Evolutionary conservation across 2,888 invertebrate species (phyloP).

Genomic region (Platycheirus albimanus): DNA sequence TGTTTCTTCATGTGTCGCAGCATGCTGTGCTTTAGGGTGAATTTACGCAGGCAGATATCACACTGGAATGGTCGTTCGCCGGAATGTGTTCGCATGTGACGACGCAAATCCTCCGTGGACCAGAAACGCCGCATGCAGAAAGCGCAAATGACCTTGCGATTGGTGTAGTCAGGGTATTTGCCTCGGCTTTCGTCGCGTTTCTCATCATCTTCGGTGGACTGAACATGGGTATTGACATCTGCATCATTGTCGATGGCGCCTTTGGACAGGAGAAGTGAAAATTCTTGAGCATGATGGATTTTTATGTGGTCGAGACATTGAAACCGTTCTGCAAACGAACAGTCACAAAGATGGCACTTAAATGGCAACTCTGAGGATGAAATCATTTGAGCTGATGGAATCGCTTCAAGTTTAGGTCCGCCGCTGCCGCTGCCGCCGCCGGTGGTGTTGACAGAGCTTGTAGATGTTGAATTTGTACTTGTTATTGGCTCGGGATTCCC

Average conservation of each 20-base stretch:
- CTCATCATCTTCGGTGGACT: slow-evolving; percentile 84
- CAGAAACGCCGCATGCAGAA: slow-evolving; percentile 97
- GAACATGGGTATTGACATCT: slow-evolving; percentile 76
- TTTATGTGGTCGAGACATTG: slow-evolving; percentile 93
- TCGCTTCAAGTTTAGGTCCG: slow-evolving; percentile 44
- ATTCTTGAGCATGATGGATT: slow-evolving; percentile 89
- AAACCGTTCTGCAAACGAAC: slow-evolving; percentile 90
- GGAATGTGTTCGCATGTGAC: slow-evolving; percentile 97
- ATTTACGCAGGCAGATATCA: slow-evolving; percentile 93
- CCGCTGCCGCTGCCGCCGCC: background rate
- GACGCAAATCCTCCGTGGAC: slow-evolving; percentile 95
- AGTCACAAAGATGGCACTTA: slow-evolving; percentile 96
- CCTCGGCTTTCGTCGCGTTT: slow-evolving; percentile 88
- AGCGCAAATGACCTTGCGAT: slow-evolving; percentile 94
- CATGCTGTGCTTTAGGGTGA: slow-evolving; percentile 97
- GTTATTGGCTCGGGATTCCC: slow-evolving; percentile 23
- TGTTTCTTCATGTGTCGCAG: slow-evolving; percentile 96
- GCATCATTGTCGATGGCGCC: slow-evolving; percentile 88
- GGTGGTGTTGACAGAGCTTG: slow-evolving; percentile 3
- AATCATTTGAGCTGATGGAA: slow-evolving; percentile 53
- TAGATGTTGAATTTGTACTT: slow-evolving; percentile 12
- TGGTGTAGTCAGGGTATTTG: slow-evolving; percentile 93
- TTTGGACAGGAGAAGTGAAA: slow-evolving; percentile 91
- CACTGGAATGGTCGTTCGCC: slow-evolving; percentile 96
- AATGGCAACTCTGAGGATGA: slow-evolving; percentile 89